These are phyloP conservation scores for Antitype chi DNA, from an alignment of 2,888 invertebrate genomes.

Conservation along the genomic window DNA sequence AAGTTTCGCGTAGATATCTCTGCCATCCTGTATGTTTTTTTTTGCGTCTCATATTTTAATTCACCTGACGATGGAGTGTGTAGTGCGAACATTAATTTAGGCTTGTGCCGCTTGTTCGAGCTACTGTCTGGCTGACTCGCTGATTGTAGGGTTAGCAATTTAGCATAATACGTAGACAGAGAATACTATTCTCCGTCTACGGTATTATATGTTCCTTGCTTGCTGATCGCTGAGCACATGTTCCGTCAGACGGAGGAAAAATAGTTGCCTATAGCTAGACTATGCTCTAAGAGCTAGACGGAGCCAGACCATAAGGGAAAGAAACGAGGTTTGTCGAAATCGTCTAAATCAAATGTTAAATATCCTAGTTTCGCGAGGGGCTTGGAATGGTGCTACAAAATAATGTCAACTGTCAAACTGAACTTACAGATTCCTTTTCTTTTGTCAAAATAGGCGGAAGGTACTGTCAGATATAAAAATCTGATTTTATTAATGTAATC, in stretches of 20 bases:
- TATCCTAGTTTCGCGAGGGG: not conserved
- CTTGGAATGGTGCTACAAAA: not conserved
- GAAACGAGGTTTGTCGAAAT: not conserved
- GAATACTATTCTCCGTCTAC: no score
- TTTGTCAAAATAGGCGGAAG: conserved; percentile 77
- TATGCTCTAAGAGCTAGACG: no score
- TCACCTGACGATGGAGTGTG: not conserved
- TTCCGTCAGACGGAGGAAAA: not conserved
- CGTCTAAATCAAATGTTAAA: conserved; percentile 36
- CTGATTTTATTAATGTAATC: conserved; percentile 70
- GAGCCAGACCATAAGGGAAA: not conserved
- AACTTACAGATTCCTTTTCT: conserved; percentile 66
- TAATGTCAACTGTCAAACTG: conserved; percentile 59
- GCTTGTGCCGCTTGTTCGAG: not conserved
- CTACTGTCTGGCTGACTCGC: no score
- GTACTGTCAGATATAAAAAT: conserved; percentile 69
- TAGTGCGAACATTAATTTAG: not conserved
- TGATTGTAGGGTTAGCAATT: no score
- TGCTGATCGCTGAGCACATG: not conserved
- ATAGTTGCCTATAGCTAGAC: no score
- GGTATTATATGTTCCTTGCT: not conserved
- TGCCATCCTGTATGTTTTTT: no score
- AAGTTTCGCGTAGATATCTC: no score
- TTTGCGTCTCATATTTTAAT: no score
- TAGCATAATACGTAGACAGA: no score